These are phyloP conservation scores for Ichneumoninae sp. DNA, from an alignment of 2,888 invertebrate species.

Conservation along the genomic window DNA sequence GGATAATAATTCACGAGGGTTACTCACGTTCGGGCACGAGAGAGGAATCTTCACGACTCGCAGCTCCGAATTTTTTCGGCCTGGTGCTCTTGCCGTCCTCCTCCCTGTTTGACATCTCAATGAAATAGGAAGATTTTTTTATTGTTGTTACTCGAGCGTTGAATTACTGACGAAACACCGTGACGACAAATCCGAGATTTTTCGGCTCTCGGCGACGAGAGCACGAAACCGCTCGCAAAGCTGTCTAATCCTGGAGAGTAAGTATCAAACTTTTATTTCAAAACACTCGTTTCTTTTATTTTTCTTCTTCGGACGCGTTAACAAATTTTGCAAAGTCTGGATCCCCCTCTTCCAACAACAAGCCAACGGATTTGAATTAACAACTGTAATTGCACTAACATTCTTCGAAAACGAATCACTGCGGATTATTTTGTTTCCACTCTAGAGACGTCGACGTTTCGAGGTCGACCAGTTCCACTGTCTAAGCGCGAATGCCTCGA, in stretches of 20 bases:
- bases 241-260: conserved; percentile 71
- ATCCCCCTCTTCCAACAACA: not conserved
- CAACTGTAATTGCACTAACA: not conserved
- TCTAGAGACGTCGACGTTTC: not conserved
- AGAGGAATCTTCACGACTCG: conserved; percentile 64
- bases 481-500: not conserved
- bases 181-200: conserved; percentile 19
- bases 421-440: not conserved
- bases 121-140: not conserved
- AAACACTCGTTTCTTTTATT: not conserved
- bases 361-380: not conserved
- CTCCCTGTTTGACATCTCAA: conserved; percentile 45
- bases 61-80: conserved; percentile 50
- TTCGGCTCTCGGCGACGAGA: conserved; percentile 34
- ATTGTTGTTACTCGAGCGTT: conserved; percentile 5
- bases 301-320: not conserved
- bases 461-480: conserved; percentile 24
- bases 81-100: conserved; percentile 36
- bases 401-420: not conserved
- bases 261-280: conserved; percentile 43
- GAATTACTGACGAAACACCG: not conserved
- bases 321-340: conserved; percentile 44
- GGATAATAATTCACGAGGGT: conserved; percentile 1
- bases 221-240: conserved; percentile 58
- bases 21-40: conserved; percentile 64